Evolutionary conservation across 2,113 vertebrate genomes (phyloP), one percentile per base, ranked within the genome.

Genomic region (Tetraodon nigroviridis): DNA sequence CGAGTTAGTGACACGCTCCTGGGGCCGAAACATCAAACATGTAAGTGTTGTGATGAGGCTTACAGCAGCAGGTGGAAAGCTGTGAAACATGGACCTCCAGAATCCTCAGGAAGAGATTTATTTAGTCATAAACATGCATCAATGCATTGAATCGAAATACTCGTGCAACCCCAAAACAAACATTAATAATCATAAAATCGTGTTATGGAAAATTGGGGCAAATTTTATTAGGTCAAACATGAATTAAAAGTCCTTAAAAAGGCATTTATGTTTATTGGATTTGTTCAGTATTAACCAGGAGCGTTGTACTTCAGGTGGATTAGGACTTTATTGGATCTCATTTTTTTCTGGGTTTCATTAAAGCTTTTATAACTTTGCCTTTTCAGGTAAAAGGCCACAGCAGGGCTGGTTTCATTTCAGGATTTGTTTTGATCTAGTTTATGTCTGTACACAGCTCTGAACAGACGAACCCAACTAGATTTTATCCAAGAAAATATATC

Each of bases 401-500:
- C 24, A 67, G 17, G 57, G 32, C 8, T 37, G 32, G 32, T 37
- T 37, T 37, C 69, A 62, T 77, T 21, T 24, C 1, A 2, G 49
- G 24, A 5, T 72, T 73, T 59, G 17, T 68, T 67, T 68, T 71
- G 52, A 53, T 71, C 58, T 12, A 41, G 29, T 51, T 63, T 51
- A 57, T 27, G 54, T 41, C 67, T 2, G 19, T 69, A 71, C 61
- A 68, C 21, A 41, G 48, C 40, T 64, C 55, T 49, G n/a, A 45
- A 76, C 50, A 67, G 5, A 79, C 54, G 52, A 67, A 11, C 58
- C 51, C 48, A 55, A 74, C 55, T 72, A 62, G 22, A 58, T 50
- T 74, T 72, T 67, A 62, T 63, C 40, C 32, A 54, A 64, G 47
- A 22, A 45, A 58, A 79, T 73, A 73, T 58, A 57, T 61, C 53